Evolutionary conservation across 2,797 vertebrate genomes (phyloP), one percentile per base, ranked within the genome.

Genomic region (Chrysolophus pictus): DNA sequence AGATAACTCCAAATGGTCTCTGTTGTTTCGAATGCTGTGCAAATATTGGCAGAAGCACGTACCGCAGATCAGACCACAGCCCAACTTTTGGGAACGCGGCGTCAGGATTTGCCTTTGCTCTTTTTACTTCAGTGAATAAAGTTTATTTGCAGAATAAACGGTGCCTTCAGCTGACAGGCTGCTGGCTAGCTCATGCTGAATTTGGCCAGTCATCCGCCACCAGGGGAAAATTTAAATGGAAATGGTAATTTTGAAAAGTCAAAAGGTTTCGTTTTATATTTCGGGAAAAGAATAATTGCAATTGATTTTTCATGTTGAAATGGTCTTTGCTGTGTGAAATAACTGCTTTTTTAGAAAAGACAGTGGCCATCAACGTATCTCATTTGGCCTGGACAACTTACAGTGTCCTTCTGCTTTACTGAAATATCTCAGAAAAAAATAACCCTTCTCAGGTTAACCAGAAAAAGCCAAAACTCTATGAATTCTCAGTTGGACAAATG

Each of bases 31-130:
- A 85, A 84, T 35, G 82, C 49, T 88, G 31, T 13, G 79, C 82
- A 93, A 92, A 95, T 84, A 93, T 63, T 89, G 82, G 63, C 70
- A 84, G 92, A 93, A 92, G 76, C 55, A 78, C 3, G 3, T 10
- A 87, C 0, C 46, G 63, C 63, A 14, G 74, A 39, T 29, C 39
- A 14, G 31, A 69, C 46, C 41, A 49, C 70, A 62, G 75, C 33
- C 10, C 21, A 85, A 84, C 49, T 11, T 73, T 69, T 68, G 41
- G 42, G 70, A 88, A 75, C 78, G 35, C 7, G 53, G 31, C 24
- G 44, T 22, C 42, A 46, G 68, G 64, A 79, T 71, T 74, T 53
- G 42, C 22, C 37, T 6, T 37, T 84, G 79, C 47, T 64, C 53
- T 42, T 89, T 73, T 85, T 73, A 65, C 28, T 86, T 69, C 83